Evolutionary conservation across 2,113 vertebrate genomes (phyloP).

Genomic region (rat (Rattus norvegicus)): DNA sequence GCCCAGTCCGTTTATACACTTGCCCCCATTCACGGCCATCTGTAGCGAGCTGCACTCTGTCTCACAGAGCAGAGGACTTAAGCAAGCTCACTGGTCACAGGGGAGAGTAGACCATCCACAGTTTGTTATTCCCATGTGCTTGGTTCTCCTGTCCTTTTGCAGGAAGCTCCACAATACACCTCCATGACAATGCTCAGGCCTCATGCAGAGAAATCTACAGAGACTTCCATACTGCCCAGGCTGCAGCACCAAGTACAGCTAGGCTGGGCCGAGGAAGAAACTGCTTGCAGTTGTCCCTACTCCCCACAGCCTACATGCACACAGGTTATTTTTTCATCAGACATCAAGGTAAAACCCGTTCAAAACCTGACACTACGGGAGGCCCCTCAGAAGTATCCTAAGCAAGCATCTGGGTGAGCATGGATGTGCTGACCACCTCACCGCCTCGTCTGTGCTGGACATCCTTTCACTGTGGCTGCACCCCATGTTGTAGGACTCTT

Average conservation of each 20-base stretch:
- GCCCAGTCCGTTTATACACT: background rate
- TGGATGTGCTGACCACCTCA: background rate
- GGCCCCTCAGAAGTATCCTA: background rate
- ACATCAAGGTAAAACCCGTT: background rate
- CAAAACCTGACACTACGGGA: background rate
- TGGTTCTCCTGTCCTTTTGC: background rate
- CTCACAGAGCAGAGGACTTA: background rate
- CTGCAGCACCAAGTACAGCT: background rate
- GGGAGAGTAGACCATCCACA: background rate
- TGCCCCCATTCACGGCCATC: accelerated
- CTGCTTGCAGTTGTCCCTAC: background rate
- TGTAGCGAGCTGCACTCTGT: background rate
- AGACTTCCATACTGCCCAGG: accelerated
- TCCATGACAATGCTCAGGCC: background rate
- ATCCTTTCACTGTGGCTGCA: background rate
- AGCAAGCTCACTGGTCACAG: background rate
- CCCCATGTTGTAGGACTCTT: background rate
- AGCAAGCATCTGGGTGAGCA: no score
- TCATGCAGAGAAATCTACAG: background rate
- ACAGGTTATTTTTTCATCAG: background rate
- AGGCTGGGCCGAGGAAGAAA: background rate
- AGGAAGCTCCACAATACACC: background rate
- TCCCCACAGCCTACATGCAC: background rate
- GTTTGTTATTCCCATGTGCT: background rate
- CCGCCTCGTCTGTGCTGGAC: background rate